Base-by-base conservation (phyloP, 1,140 invertebrate genomes). In the Zaprionus taronus region DNA sequence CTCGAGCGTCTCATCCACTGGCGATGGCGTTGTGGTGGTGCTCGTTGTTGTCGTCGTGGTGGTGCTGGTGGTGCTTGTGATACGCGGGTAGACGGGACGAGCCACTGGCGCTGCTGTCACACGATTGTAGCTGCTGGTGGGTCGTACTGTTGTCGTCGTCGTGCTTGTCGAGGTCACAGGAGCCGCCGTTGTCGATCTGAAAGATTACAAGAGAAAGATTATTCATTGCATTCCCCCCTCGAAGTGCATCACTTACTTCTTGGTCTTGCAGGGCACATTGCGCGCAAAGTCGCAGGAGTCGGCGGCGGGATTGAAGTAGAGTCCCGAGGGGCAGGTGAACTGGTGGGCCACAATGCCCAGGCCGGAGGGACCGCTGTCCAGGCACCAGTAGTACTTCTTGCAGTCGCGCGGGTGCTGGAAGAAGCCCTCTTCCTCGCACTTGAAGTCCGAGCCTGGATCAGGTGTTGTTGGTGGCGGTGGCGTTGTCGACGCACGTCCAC, bases 341-440 rank as follows among this genome's bases (percentile, higher is more conserved):
- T 97, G 96, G 94, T 98, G 97, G 9, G 97, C 97, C 20, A 98
- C 97, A 53, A 98, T 96, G 53, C 97, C 98, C 31, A 98, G 94
- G 74, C 97, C 96, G 6, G 97, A 96, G 0, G 97, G 96, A 2
- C 97, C 97, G 83, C 96, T 97, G 79, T 98, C 97, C 51, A 98
- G 93, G 92, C 98, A 99, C 97, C 97, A 98, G 93, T 97, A 98
- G 83, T 99, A 99, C 91, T 98, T 98, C 91, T 98, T 97, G 93
- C 98, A 99, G 89, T 98, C 97, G 36, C 96, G 94, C 1, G 97
- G 97, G 93, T 99, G 97, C n/a, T 96, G 96, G 93, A 96, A 98
- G 93, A 99, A 99, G 47, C 98, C 98, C 94, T 98, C 98, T 72
- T 98, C 97, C 85, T 96, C 96, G 85, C 98, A 99, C 83, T 97